Conservation (phyloP, 1,140 invertebrate species). For the Euwallacea fornicatus region DNA sequence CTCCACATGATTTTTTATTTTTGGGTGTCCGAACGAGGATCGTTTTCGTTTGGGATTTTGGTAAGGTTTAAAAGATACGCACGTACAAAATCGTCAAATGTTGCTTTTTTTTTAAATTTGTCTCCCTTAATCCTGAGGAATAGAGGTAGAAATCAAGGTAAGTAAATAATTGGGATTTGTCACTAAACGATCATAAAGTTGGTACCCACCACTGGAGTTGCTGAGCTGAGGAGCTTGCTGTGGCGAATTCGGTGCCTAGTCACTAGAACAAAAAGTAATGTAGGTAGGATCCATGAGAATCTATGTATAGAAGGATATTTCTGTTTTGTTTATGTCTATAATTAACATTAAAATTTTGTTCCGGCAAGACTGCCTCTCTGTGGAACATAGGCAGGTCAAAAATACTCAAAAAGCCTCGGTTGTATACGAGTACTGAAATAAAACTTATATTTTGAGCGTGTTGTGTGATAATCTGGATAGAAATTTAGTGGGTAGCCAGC, state of each 20-base stretch:
- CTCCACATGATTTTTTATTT: too few relatives aligned
- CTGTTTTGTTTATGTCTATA: slow-evolving; percentile 55
- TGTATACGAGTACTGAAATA: slow-evolving; percentile 54
- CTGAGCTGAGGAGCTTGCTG: too few relatives aligned
- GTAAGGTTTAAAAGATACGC: too few relatives aligned
- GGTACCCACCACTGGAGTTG: too few relatives aligned
- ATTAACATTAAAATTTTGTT: slow-evolving; percentile 55
- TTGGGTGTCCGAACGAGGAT: background rate
- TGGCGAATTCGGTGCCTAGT: too few relatives aligned
- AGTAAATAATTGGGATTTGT: too few relatives aligned
- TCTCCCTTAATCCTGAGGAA: too few relatives aligned
- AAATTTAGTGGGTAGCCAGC: slow-evolving; percentile 52
- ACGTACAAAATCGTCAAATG: too few relatives aligned
- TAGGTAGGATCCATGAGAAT: slow-evolving; percentile 44
- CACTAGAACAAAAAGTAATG: background rate
- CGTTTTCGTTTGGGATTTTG: background rate
- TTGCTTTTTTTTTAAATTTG: too few relatives aligned
- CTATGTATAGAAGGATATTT: slow-evolving; percentile 55
- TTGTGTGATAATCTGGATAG: slow-evolving; percentile 50
- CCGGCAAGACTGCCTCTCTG: slow-evolving; percentile 49
- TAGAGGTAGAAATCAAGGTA: too few relatives aligned
- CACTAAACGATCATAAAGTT: too few relatives aligned
- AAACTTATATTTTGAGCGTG: slow-evolving; percentile 55
- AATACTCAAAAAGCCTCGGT: slow-evolving; percentile 55
- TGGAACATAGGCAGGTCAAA: slow-evolving; percentile 51